These are phyloP conservation scores for Otus sunia DNA, from an alignment of 2,113 vertebrate genomes.

Conservation along the genomic window DNA sequence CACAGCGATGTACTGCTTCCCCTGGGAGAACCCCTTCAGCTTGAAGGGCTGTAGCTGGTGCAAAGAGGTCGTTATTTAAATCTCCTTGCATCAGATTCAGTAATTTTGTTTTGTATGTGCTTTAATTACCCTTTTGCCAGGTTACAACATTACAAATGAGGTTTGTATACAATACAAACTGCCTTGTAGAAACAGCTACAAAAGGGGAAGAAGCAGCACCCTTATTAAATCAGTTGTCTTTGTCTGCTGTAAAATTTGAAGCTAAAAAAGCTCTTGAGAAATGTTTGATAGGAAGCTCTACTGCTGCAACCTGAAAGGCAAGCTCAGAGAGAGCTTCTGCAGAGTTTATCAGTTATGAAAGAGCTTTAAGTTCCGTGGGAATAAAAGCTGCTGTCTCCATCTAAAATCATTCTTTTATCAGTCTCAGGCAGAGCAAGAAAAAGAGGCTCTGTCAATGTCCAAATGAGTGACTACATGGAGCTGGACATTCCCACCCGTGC, in stretches of 20 bases:
- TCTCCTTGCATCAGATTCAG: background rate
- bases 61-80: constrained; percentile 29
- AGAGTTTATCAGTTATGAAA: background rate
- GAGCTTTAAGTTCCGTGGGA: background rate
- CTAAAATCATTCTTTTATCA: background rate
- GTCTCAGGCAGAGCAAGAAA: background rate
- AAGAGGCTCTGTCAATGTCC: background rate
- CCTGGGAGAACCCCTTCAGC: background rate
- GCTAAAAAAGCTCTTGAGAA: constrained; percentile 32
- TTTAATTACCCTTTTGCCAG: constrained; percentile 9
- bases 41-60: background rate
- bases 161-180: background rate
- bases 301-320: constrained; percentile 18
- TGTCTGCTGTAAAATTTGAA: constrained; percentile 7
- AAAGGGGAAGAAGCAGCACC: background rate
- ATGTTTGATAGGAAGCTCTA: background rate
- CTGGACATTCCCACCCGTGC: background rate
- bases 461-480: background rate
- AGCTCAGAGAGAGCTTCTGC: background rate
- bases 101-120: background rate
- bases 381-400: background rate
- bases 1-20: background rate
- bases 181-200: background rate
- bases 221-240: constrained; percentile 33
- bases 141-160: background rate